Conservation (phyloP, 1,140 invertebrate species). For the Camponotus floridanus region DNA sequence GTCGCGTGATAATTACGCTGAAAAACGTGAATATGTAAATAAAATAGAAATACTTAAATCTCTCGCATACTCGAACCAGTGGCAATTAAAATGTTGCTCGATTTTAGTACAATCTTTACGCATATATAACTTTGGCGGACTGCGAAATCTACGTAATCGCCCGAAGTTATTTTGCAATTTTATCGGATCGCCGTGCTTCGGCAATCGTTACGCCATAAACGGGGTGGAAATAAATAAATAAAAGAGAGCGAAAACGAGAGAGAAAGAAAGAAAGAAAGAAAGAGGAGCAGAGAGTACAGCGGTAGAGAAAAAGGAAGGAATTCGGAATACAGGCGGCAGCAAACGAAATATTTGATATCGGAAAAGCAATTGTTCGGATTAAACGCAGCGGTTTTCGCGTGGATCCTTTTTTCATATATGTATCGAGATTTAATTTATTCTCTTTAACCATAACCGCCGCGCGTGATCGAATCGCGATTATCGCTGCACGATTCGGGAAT, state of each 20-base stretch:
- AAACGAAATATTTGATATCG: conserved; percentile 75
- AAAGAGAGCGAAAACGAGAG: conserved; percentile 3
- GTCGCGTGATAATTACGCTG: conserved; percentile 6
- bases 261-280: conserved; percentile 3
- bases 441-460: conserved; percentile 35
- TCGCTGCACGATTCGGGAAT: conserved; percentile 71
- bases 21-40: neutral
- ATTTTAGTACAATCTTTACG: conserved; percentile 27
- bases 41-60: conserved; percentile 36
- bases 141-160: conserved; percentile 59
- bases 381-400: conserved; percentile 74
- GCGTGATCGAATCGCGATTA: conserved; percentile 75
- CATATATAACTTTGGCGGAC: conserved; percentile 12
- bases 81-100: conserved; percentile 40
- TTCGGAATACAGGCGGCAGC: conserved; percentile 70
- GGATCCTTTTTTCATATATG: conserved; percentile 73
- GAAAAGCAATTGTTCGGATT: conserved; percentile 81
- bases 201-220: conserved; percentile 75
- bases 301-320: conserved; percentile 61
- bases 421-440: conserved; percentile 77
- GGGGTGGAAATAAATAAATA: conserved; percentile 59
- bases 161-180: conserved; percentile 77
- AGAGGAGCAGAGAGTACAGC: neutral
- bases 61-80: neutral
- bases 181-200: conserved; percentile 70